Evolutionary conservation across 2,888 invertebrate species (phyloP), one percentile per base, ranked within the genome.

Genomic region (Syrista parreyssii): DNA sequence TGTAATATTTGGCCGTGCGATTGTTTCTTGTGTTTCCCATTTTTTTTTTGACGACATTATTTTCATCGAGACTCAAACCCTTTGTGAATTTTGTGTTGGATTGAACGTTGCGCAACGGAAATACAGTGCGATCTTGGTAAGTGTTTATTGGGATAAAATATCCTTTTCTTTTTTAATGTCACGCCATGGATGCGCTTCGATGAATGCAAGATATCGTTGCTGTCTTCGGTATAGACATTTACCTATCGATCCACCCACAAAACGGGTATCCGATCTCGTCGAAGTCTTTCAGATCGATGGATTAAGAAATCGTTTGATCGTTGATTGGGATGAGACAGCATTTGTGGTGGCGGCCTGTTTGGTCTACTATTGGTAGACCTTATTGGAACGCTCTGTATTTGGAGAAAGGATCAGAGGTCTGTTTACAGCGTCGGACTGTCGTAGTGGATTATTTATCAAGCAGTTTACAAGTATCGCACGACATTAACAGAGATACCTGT

Each of bases 1-100:
- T 34, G 36, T 76, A 74, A 75, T 75, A 69, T 74, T 79, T 68
- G 34, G n/a, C 32, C 68, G 74, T 76, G 74, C 23, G 74, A 71
- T 12, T 40, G 15, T 40, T n/a, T 32, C 40, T 35, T 15, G 15
- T 55, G 40, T n/a, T 36, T 31, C 15, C n/a, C 32, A 68, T 32
- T 68, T 68, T 34, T 34, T 69, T 11, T 36, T 69, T 55, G 23
- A 55, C 23, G 55, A 9, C 55, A 55, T 23, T 23, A 1, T 55
- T 55, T 55, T 55, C 55, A 23, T 55, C 55, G 55, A 55, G 23
- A 23, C 55, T 55, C 55, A 23, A 55, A 23, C 23, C 23, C 12
- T 35, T 55, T 55, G 55, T 55, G 55, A 55, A 23, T 55, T 55
- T 55, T 55, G 55, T 55, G 55, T 55, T 23, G 55, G 55, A 55